Base-by-base conservation (phyloP, 1,140 invertebrate genomes). In the Hermatobates lingyangjiaoensis region DNA sequence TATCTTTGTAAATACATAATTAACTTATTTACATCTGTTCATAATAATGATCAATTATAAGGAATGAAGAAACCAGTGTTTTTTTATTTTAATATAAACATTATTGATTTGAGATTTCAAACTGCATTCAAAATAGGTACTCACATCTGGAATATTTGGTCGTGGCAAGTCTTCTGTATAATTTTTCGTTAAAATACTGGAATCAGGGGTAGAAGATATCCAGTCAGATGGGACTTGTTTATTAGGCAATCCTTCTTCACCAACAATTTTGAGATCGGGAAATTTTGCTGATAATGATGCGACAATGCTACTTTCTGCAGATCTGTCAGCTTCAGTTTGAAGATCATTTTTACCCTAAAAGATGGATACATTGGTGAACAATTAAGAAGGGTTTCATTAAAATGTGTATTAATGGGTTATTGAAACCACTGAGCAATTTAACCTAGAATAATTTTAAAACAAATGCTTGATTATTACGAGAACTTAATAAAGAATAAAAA, bases 301-400 rank as follows among this genome's bases (percentile, higher is more conserved):
- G 40, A 96, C 75, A 54, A 98, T 98, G 63, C 86, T 93, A 57
- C 76, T 74, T 67, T 98, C 92, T 3, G 89, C 92, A 34, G 82
- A 84, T 57, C 94, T 74, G 66, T 98, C 95, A 3, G 94, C 95
- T 72, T 95, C 89, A 4, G 95, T 98, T 73, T 98, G 93, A 20
- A 92, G 73, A 42, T 42, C 39, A 42, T 42, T 42, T 18, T 42
- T 42, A 42, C 39, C 39, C 39, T 42, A 18, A 42, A 42, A 42
- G 18, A n/a, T n/a, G n/a, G n/a, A n/a, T n/a, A n/a, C n/a, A n/a
- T n/a, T n/a, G n/a, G n/a, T n/a, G n/a, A n/a, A n/a, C n/a, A n/a
- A n/a, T n/a, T n/a, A n/a, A n/a, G n/a, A n/a, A n/a, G n/a, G n/a
- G n/a, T n/a, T n/a, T n/a, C n/a, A n/a, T n/a, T n/a, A n/a, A n/a